Base-by-base conservation (phyloP, 2,888 invertebrate species). In the Dryocosmus kuriphilus region DNA sequence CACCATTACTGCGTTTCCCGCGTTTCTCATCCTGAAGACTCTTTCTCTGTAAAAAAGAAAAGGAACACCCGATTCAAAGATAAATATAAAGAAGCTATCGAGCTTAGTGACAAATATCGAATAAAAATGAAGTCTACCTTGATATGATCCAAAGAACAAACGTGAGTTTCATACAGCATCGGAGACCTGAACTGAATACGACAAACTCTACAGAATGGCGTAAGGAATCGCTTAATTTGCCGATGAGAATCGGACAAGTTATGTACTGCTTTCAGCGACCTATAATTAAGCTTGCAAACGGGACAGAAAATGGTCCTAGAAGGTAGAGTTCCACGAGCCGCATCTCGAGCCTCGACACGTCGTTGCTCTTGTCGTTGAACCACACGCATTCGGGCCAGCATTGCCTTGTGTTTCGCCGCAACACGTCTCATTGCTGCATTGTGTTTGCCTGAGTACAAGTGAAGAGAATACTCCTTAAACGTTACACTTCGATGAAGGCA, bases 161-260 rank as follows among this genome's bases (percentile, higher is more conserved):
- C 94, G 91, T 97, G 97, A 81, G 95, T 95, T 89, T 97, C 97
- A 90, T 95, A 97, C 22, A 96, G 93, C 96, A 97, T 97, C 19
- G 97, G 96, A 83, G 96, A 96, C 86, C 96, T 95, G 92, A 96
- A 97, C 57, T 95, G 94, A 85, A 96, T 92, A 79, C 95, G 94
- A 90, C 97, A 97, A 71, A 95, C 93, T 86, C 95, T 95, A 88
- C 97, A 97, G 91, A 94, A 95, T 1, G 97, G 97, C 94, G 96
- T 95, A 81, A 97, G 92, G 92, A 97, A 97, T 88, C 96, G 95
- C 91, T 96, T 96, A 94, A 97, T 96, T 88, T 95, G 95, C 91
- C 96, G 95, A 89, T 97, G 97, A 46, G 96, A 94, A 85, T 96
- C 95, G 35, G 96, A 96, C 77, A 94, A 92, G 88, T 96, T 96